Base-by-base conservation (phyloP, 2,113 vertebrate species). In the Oryctolagus cuniculus region DNA sequence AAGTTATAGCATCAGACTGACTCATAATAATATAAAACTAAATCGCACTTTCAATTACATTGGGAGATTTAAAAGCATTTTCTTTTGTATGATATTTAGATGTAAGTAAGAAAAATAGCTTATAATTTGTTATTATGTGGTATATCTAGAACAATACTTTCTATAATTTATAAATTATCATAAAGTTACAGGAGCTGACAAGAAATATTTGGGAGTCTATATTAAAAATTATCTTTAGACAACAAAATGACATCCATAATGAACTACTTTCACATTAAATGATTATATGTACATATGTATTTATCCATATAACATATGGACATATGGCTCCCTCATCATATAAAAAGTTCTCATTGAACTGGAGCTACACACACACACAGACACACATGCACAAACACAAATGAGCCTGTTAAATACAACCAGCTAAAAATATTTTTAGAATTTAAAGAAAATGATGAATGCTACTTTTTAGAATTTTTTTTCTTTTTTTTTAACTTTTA, bases 1-100 rank as follows among this genome's bases (percentile, higher is more conserved):
- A 95, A 91, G 38, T 79, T 95, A 51, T 81, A 91, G 27, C 29
- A 90, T 44, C 7, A 84, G 24, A 77, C 38, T 97, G 44, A 89
- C 44, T 96, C 10, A 69, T 15, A 96, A 49, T 79, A 95, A 94
- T 87, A 64, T 96, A 49, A 74, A 91, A 96, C 95, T 91, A 12
- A 21, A 82, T 4, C 66, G 9, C 34, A 75, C 49, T 84, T 66
- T 58, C 63, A 24, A 73, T 92, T 29, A 97, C 96, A 90, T 1
- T 89, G 2, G 1, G 49, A 25, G 66, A 94, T 84, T 0, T 34
- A 69, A 91, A 69, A 53, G 2, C 36, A 17, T 6, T 90, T 93
- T 38, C 63, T n/a, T 17, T 29, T 16, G 3, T 69, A 80, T 79
- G 6, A 10, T 10, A 94, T 21, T 16, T 64, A 25, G 0, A 92